phyloP scores from a whole-genome alignment of 2,113 vertebrate genomes.

The Antechinus flavipes region DNA sequence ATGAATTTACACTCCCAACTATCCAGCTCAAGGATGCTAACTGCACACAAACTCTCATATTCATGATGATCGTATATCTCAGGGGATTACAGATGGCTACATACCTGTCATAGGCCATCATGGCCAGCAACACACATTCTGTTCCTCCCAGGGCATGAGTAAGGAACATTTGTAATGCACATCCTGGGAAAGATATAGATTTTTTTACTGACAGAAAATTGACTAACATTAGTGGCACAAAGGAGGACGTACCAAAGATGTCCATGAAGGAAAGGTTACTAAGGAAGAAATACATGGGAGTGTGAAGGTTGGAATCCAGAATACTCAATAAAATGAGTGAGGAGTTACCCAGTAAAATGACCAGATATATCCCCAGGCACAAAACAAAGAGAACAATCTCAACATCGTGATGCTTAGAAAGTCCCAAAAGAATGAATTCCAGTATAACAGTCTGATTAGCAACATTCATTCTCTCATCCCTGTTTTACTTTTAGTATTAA shows the following conservation, averaged over 20 bases:
- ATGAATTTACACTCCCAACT: slow-evolving; percentile 53
- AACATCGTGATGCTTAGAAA: neutral
- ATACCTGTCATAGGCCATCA: slow-evolving; percentile 72
- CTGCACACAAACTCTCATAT: fast-evolving
- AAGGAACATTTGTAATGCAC: slow-evolving; percentile 70
- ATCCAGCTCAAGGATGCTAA: slow-evolving; percentile 59
- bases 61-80: slow-evolving; percentile 69
- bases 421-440: slow-evolving; percentile 62
- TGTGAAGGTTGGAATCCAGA: slow-evolving; percentile 55
- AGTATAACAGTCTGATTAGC: slow-evolving; percentile 7
- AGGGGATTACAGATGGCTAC: slow-evolving; percentile 75
- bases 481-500: neutral
- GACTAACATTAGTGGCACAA: slow-evolving; percentile 65
- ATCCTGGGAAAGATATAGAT: slow-evolving; percentile 66
- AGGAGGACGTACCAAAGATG: slow-evolving; percentile 65
- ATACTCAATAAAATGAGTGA: slow-evolving; percentile 58
- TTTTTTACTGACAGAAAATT: slow-evolving; percentile 55
- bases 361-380: slow-evolving; percentile 49
- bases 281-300: slow-evolving; percentile 76
- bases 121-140: slow-evolving; percentile 72
- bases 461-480: slow-evolving; percentile 20
- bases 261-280: slow-evolving; percentile 72
- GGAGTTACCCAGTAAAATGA: slow-evolving; percentile 61
- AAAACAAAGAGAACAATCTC: slow-evolving; percentile 61
- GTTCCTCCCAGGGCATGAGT: slow-evolving; percentile 56